Base-by-base conservation (phyloP, 1,140 invertebrate genomes). In the Trichomalopsis sarcophagae region DNA sequence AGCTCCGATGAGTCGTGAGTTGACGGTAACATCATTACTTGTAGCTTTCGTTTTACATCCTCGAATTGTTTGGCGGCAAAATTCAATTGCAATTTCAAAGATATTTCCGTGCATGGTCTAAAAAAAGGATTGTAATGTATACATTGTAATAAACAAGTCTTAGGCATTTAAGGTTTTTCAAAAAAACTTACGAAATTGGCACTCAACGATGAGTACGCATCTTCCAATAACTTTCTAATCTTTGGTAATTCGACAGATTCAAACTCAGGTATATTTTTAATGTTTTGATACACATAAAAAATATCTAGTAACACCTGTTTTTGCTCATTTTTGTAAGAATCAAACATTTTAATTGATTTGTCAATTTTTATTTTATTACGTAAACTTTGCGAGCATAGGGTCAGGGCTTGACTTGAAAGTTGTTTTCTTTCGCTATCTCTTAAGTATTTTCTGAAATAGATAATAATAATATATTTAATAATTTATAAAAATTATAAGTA, bases 401-500 rank as follows among this genome's bases (percentile, higher is more conserved):
- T 95, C 73, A 96, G 94, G 0, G 97, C 96, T 93, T 96, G 95
- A 76, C 96, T 94, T 1, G 96, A 95, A 84, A 97, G 93, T 87
- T 97, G 95, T 87, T 96, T 95, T 85, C 97, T 94, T 91, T 98
- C 97, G 5, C 94, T 95, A 91, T 98, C 97, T 79, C 96, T 94
- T 71, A 98, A 94, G 90, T 97, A 98, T 91, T 96, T 96, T 87
- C 95, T 96, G 89, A 73, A 91, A 90, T 27, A 71, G 17, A 5
- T 2, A 44, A 44, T 44, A 9, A 44, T 0, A 44, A 44, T 44
- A 44, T 9, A 0, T 44, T 44, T 44, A 9, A 44, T 44, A 44
- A 9, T 44, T 9, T 44, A 44, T 7, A 44, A 10, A 27, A 44
- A 44, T 44, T 11, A n/a, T n/a, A n/a, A n/a, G n/a, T n/a, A n/a